Evolutionary conservation across 2,797 vertebrate species (phyloP).

Genomic region (Neopelma chrysocephalum): DNA sequence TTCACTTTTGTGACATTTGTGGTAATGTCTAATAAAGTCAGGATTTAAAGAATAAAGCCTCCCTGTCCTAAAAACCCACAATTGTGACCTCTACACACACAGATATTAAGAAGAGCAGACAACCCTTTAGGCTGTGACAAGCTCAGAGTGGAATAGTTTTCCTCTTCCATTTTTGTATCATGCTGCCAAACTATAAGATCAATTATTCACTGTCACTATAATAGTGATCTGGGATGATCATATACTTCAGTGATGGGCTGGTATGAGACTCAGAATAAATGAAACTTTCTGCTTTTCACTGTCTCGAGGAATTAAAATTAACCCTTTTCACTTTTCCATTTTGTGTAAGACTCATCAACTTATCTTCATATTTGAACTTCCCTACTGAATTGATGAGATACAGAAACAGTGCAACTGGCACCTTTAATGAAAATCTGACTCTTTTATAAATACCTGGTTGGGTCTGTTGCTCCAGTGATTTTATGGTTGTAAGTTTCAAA

Average conservation of each 20-base stretch:
- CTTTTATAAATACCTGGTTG: not conserved
- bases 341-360: not conserved
- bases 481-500: slow-evolving; percentile 24
- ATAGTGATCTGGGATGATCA: not conserved
- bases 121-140: not conserved
- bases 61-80: accelerated
- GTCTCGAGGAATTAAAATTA: not conserved
- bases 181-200: not conserved
- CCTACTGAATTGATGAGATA: not conserved
- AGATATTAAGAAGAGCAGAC: not conserved
- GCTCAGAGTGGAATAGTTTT: not conserved
- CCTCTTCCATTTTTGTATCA: not conserved
- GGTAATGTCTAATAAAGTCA: not conserved
- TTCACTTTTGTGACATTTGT: not conserved
- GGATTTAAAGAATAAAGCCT: not conserved
- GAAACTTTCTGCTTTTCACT: not conserved
- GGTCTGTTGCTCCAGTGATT: slow-evolving; percentile 10
- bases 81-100: not conserved
- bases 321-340: not conserved
- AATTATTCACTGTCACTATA: not conserved
- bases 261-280: not conserved
- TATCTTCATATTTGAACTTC: not conserved
- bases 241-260: not conserved
- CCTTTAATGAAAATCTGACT: not conserved
- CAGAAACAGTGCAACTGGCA: not conserved